Percentiles rank a stretch among this genome's conserved stretches.
Conservation (phyloP, 2,797 vertebrate genomes). For the Balearica regulorum region DNA sequence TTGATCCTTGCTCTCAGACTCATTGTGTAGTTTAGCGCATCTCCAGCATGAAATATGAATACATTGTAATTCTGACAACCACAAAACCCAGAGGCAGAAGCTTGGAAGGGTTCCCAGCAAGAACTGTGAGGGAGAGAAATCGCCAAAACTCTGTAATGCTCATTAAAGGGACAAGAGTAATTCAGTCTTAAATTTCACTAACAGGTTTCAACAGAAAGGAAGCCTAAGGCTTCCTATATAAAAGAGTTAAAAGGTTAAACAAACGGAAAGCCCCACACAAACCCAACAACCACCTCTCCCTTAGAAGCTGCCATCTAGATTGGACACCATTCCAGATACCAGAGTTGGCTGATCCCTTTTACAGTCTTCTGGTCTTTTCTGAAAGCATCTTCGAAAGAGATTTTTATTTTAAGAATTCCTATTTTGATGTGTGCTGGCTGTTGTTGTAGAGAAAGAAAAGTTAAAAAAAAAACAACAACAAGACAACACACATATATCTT, state of each 20-base stretch:
- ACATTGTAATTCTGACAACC: conserved; percentile 5
- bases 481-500: not conserved
- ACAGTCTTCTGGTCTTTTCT: not conserved
- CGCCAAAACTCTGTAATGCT: not conserved
- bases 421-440: not conserved
- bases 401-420: not conserved
- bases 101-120: conserved; percentile 15
- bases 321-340: not conserved
- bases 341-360: not conserved
- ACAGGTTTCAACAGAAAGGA: not conserved
- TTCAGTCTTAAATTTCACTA: not conserved
- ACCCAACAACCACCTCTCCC: not conserved
- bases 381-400: not conserved
- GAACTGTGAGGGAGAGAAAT: not conserved
- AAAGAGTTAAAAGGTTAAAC: not conserved
- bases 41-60: conserved; percentile 14
- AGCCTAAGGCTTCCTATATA: not conserved
- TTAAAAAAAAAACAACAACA: not conserved
- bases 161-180: not conserved
- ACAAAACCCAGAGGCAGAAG: conserved; percentile 18
- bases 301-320: not conserved
- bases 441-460: not conserved
- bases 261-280: not conserved
- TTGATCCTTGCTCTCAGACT: conserved; percentile 15
- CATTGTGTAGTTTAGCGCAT: conserved; percentile 7